Base-by-base conservation (phyloP, 2,888 invertebrate genomes). In the Morinoia aosen region DNA sequence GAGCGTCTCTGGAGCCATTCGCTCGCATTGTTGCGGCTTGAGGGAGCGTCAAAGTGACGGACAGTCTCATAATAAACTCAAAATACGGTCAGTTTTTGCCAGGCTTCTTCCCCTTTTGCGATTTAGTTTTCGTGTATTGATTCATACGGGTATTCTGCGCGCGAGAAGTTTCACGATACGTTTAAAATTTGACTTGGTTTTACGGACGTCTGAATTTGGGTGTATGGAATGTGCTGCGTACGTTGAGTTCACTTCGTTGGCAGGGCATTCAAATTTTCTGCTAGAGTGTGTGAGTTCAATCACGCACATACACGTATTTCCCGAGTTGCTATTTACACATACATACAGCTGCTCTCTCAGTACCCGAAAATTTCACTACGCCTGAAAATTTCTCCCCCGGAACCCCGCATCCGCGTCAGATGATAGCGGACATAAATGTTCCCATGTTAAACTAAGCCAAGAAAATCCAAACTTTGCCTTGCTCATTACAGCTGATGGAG, bases 401-500 rank as follows among this genome's bases (percentile, higher is more conserved):
- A 8, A 76, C 25, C 76, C 10, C 12, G 76, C 33, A 64, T 33
- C 25, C 25, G 76, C 25, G 16, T 16, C 76, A 76, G 76, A 33
- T 76, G 76, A 76, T 33, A 33, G 76, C 25, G 25, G 25, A 16
- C 61, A 61, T 8, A 33, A 25, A 33, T 25, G 76, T 76, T 19
- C 25, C 76, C 25, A 10, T 76, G 76, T 33, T 76, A 16, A 76
- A 33, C 76, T 76, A 33, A 76, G 25, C 76, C 33, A 8, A 76
- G 76, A 25, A 33, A 25, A 76, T 76, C 19, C 8, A 76, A 76
- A 76, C 76, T 76, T 76, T 76, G 76, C 25, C 76, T 33, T 19
- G 76, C 25, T 33, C 76, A 76, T 48, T 97, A 91, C 98, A 99
- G 99, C 99, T 99, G 97, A 99, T 99, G 97, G 99, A 98, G 98